Evolutionary conservation across 2,888 invertebrate genomes (phyloP).

Genomic region (Oscheius sp.): DNA sequence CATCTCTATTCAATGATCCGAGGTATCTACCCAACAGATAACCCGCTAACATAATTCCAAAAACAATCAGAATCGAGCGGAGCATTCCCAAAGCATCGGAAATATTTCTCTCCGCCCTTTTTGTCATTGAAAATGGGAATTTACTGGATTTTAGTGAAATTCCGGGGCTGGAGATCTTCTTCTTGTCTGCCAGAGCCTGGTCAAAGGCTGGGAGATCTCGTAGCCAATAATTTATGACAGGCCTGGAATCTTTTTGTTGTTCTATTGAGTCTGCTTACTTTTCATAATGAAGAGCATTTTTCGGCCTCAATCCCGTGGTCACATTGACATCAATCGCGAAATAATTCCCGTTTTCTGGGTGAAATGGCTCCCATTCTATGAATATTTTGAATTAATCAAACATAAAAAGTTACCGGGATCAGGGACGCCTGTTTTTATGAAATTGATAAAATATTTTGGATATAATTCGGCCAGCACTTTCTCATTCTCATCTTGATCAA

Average conservation of each 20-base stretch:
- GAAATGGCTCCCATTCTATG: conserved; percentile 41
- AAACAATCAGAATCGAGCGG: no score
- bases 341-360: conserved; percentile 45
- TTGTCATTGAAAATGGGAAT: no score
- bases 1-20: no score
- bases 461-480: conserved; percentile 42
- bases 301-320: conserved; percentile 23
- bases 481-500: conserved; percentile 55
- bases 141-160: no score
- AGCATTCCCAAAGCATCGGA: no score
- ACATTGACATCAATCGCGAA: conserved; percentile 44
- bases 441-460: conserved; percentile 46
- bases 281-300: conserved; percentile 26
- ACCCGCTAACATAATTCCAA: no score
- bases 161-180: not conserved
- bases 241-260: conserved; percentile 8
- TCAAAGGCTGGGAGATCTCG: conserved; percentile 15
- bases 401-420: conserved; percentile 14
- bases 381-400: not conserved
- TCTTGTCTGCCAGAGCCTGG: not conserved
- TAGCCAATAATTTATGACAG: conserved; percentile 30
- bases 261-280: not conserved
- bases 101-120: no score
- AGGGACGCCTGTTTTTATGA: conserved; percentile 46
- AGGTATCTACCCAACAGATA: no score